These are phyloP conservation scores for Oryzias sinensis DNA, from an alignment of 2,797 vertebrate genomes.

Conservation along the genomic window DNA sequence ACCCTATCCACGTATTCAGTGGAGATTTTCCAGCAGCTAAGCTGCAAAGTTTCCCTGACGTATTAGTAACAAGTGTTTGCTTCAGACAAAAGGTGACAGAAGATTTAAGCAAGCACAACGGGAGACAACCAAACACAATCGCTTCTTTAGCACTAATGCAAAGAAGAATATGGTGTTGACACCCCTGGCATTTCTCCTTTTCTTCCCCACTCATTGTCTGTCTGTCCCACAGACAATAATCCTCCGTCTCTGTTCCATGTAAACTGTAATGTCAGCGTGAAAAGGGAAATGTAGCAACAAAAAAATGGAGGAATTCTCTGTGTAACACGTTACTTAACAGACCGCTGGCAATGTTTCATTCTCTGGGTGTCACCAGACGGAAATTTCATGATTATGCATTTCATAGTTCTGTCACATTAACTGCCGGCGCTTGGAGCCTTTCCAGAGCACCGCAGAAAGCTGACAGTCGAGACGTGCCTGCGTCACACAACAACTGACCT, in stretches of 20 bases:
- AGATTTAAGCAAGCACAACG: conserved; percentile 32
- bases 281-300: conserved; percentile 11
- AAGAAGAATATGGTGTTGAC: conserved; percentile 43
- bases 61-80: conserved; percentile 59
- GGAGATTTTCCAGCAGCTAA: conserved; percentile 34
- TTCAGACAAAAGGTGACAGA: conserved; percentile 40
- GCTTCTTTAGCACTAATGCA: conserved; percentile 23
- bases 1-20: conserved; percentile 6
- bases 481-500: conserved; percentile 28
- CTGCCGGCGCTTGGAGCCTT: conserved; percentile 19
- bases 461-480: conserved; percentile 30
- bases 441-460: conserved; percentile 33
- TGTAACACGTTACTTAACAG: conserved; percentile 27
- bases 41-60: conserved; percentile 57
- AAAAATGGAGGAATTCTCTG: conserved; percentile 15
- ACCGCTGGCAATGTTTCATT: conserved; percentile 15
- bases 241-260: conserved; percentile 40
- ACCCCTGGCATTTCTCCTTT: conserved; percentile 47
- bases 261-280: conserved; percentile 43
- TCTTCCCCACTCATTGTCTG: conserved; percentile 45
- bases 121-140: conserved; percentile 38
- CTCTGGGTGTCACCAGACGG: conserved; percentile 14
- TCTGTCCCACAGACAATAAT: conserved; percentile 44
- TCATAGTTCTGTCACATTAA: conserved; percentile 42
- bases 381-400: conserved; percentile 31